These are phyloP conservation scores for Andinoacara biseriatus DNA, from an alignment of 2,113 vertebrate genomes.

Conservation along the genomic window DNA sequence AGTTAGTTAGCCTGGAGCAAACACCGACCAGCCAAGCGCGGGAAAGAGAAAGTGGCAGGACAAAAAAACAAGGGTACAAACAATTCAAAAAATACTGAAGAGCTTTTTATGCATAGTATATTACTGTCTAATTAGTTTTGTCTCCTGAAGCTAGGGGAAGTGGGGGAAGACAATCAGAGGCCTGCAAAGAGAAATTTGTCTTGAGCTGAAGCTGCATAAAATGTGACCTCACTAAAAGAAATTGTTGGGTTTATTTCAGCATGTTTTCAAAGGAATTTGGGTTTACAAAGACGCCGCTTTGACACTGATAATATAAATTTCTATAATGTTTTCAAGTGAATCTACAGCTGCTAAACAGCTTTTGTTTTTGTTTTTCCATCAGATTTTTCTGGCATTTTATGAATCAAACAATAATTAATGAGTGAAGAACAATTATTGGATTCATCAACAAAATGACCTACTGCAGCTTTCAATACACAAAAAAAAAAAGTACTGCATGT, in stretches of 20 bases:
- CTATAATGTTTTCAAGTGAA: neutral
- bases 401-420: neutral
- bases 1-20: constrained; percentile 31
- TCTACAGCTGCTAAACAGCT: neutral
- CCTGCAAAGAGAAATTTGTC: neutral
- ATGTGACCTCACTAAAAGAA: neutral
- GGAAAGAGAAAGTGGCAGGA: constrained; percentile 13
- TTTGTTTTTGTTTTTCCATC: neutral
- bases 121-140: constrained; percentile 14
- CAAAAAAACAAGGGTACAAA: constrained; percentile 10
- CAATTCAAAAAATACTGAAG: neutral
- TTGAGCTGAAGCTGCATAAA: constrained; percentile 4
- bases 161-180: neutral
- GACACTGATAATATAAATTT: neutral
- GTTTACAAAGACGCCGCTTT: neutral
- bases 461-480: neutral
- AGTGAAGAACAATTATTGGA: neutral
- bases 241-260: neutral
- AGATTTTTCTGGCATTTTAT: neutral
- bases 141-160: neutral
- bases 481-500: neutral
- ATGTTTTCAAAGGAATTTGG: neutral
- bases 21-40: constrained; percentile 24
- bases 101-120: constrained; percentile 6
- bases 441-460: neutral